phyloP scores from a whole-genome alignment of 2,888 invertebrate genomes.

The Eulithis testata region DNA sequence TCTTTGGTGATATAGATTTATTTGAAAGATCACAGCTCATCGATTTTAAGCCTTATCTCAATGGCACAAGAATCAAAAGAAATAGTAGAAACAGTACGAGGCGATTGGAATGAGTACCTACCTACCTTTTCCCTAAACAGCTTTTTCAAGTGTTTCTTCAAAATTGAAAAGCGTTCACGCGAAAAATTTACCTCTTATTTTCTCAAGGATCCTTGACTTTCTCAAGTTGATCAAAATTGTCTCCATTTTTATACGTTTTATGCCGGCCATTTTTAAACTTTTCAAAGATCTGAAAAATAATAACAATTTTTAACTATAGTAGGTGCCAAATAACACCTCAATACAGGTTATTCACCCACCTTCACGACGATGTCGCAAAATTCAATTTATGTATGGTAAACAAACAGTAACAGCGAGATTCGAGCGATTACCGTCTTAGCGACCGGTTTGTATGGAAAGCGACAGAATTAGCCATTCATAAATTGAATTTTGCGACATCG shows the following conservation, averaged over 20 bases:
- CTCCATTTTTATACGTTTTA: neutral
- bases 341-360: too few relatives aligned
- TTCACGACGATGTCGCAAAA: too few relatives aligned
- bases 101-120: slow-evolving; percentile 18
- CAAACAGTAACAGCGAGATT: too few relatives aligned
- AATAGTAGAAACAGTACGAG: neutral
- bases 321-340: too few relatives aligned
- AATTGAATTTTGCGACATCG: too few relatives aligned
- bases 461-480: too few relatives aligned
- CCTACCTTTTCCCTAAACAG: slow-evolving; percentile 12
- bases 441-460: too few relatives aligned
- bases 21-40: slow-evolving; percentile 10
- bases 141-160: slow-evolving; percentile 30
- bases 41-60: slow-evolving; percentile 17
- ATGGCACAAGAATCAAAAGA: slow-evolving; percentile 5
- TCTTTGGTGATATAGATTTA: slow-evolving; percentile 34
- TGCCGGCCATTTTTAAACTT: neutral
- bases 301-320: too few relatives aligned
- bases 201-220: slow-evolving; percentile 10
- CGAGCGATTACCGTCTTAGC: too few relatives aligned
- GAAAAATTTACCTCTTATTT: slow-evolving; percentile 23
- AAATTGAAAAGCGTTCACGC: slow-evolving; percentile 32
- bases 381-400: too few relatives aligned
- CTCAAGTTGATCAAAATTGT: slow-evolving; percentile 1
- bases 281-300: neutral